Base-by-base conservation (phyloP, 2,113 vertebrate genomes). In the Dipodomys merriami region DNA sequence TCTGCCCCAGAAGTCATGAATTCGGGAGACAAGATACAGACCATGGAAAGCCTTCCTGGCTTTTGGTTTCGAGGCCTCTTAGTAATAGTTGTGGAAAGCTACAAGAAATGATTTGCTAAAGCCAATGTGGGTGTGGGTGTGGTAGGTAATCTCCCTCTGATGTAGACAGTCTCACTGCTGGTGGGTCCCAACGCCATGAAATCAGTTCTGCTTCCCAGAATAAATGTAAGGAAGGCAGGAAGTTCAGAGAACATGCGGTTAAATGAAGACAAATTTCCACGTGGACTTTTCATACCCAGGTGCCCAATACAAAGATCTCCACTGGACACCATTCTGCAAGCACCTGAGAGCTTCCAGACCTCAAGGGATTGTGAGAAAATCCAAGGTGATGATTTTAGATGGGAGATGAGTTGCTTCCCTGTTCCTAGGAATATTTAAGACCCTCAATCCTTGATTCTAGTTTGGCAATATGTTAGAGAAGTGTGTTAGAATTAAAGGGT, bases 401-500 rank as follows among this genome's bases (percentile, higher is more conserved):
- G 39, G 15, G 25, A 78, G 23, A 30, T 68, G 33, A 67, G 2
- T 33, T 4, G 77, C 49, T 39, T 89, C 7, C 20, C 27, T 88
- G 35, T 62, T 62, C 92, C 78, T 7, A 77, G 81, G 30, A 67
- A 71, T 9, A 46, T 39, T 89, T 82, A 78, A 74, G 29, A 7
- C 25, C 72, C 33, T 8, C 2, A 62, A 9, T 23, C 3, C 44
- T 27, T 81, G 20, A 5, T 6, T 23, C 18, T 74, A 7, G 53
- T 85, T 91, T 46, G 46, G 25, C 23, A 90, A 79, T 33, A 33
- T 39, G 35, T 77, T 49, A 10, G 60, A 83, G 84, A 16, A 93
- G 49, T 33, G 12, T 67, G 33, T 85, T 92, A 1, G 33, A 87
- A 49, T 83, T 83, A 83, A 92, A 95, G 91, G 5, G 68, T 72